Evolutionary conservation across 2,888 invertebrate genomes (phyloP).

Genomic region (Erynnis tages): DNA sequence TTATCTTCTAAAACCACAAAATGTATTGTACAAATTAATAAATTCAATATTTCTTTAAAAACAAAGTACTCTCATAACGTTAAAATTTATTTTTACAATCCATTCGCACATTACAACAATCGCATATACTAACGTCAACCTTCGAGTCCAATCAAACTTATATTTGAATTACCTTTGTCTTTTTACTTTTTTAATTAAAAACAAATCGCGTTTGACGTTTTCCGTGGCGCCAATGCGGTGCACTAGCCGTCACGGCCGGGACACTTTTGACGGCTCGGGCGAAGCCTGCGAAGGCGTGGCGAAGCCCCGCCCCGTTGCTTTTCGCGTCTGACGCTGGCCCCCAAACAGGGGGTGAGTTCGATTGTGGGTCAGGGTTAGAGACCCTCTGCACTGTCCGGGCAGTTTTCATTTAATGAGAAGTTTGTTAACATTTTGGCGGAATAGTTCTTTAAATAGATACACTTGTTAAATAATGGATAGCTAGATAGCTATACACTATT

Average conservation of each 20-base stretch:
- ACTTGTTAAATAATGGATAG: no score
- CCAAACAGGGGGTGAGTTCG: constrained; percentile 63
- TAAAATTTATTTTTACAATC: no score
- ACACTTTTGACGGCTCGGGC: constrained; percentile 72
- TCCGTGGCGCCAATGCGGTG: constrained; percentile 45
- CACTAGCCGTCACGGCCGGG: constrained; percentile 59
- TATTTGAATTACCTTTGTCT: no score
- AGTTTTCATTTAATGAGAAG: not conserved
- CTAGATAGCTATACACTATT: no score
- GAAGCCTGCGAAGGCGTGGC: constrained; percentile 68
- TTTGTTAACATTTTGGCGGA: not conserved
- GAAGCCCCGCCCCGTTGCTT: constrained; percentile 75
- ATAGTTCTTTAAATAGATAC: not conserved
- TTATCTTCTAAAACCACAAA: no score
- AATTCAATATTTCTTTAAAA: no score
- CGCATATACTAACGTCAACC: no score
- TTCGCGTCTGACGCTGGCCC: constrained; percentile 60
- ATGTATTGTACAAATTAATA: no score
- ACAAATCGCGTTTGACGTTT: not conserved
- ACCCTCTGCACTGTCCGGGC: not conserved
- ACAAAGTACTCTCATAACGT: no score
- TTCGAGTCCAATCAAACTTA: no score
- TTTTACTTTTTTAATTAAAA: no score
- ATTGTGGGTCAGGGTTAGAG: constrained; percentile 78
- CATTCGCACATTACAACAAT: no score